Conservation (phyloP, 2,888 invertebrate species). For the Muscina levida region DNA sequence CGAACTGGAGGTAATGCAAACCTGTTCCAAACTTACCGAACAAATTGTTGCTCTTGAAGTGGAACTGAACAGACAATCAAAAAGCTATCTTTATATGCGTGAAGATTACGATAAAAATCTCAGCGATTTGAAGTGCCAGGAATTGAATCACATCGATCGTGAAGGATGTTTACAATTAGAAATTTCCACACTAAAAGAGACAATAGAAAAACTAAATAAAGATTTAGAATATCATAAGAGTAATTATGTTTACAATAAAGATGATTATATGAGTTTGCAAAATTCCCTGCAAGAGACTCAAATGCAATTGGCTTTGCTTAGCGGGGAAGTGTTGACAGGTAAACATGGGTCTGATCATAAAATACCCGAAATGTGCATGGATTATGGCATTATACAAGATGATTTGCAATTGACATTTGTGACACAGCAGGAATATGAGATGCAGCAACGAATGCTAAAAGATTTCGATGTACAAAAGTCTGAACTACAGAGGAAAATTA, state of each 20-base stretch:
- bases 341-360: conserved; percentile 63
- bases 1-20: conserved; percentile 71
- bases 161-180: conserved; percentile 71
- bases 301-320: conserved; percentile 73
- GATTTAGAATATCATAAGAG: conserved; percentile 53
- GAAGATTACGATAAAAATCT: conserved; percentile 75
- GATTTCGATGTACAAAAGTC: conserved; percentile 68
- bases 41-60: conserved; percentile 70
- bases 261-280: conserved; percentile 72
- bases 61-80: conserved; percentile 70
- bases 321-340: conserved; percentile 72
- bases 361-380: conserved; percentile 71
- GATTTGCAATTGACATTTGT: conserved; percentile 76
- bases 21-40: conserved; percentile 72
- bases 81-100: conserved; percentile 74
- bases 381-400: conserved; percentile 77
- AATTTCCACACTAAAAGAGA: conserved; percentile 68
- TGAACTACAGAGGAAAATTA: conserved; percentile 72
- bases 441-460: conserved; percentile 68
- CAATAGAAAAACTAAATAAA: conserved; percentile 65
- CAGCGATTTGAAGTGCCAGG: conserved; percentile 69
- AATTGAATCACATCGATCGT: conserved; percentile 72
- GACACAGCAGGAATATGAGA: conserved; percentile 74
- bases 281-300: conserved; percentile 71
- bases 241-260: conserved; percentile 67